Evolutionary conservation across 2,888 invertebrate species (phyloP).

Genomic region (Amphipoea lucens): DNA sequence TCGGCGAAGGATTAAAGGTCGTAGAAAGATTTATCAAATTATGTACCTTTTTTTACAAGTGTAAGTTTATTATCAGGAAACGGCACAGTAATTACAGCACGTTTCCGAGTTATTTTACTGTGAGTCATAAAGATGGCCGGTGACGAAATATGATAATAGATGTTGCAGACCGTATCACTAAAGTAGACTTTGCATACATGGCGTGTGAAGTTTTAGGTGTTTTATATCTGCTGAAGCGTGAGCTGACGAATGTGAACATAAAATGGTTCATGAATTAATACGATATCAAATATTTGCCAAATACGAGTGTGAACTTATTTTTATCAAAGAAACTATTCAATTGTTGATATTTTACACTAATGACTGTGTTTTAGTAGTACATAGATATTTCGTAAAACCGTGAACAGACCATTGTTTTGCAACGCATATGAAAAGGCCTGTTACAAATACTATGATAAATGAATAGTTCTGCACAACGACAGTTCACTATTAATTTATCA

Average conservation of each 20-base stretch:
- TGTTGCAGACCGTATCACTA: constrained; percentile 45
- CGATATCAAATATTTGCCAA: constrained; percentile 48
- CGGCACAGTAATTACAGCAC: constrained; percentile 32
- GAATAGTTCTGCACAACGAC: constrained; percentile 79
- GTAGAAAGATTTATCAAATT: constrained; percentile 48
- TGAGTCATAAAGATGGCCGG: constrained; percentile 60
- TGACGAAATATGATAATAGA: constrained; percentile 61
- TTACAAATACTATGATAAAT: constrained; percentile 81
- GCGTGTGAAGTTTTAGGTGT: constrained; percentile 41
- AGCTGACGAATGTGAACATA: constrained; percentile 20
- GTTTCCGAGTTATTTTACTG: constrained; percentile 48
- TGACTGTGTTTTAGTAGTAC: constrained; percentile 76
- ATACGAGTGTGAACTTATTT: constrained; percentile 53
- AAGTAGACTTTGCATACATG: constrained; percentile 37
- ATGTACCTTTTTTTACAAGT: constrained; percentile 23
- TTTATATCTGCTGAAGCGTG: constrained; percentile 36
- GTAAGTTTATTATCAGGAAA: constrained; percentile 48
- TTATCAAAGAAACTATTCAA: constrained; percentile 72
- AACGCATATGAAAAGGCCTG: constrained; percentile 82
- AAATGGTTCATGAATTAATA: constrained; percentile 28
- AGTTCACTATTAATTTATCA: constrained; percentile 79
- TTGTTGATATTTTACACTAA: constrained; percentile 72
- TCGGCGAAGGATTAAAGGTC: constrained; percentile 35
- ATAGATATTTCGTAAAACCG: constrained; percentile 82
- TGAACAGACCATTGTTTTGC: constrained; percentile 86